Conservation (phyloP, 1,140 invertebrate genomes). For the Mycetomoellerius zeteki region DNA sequence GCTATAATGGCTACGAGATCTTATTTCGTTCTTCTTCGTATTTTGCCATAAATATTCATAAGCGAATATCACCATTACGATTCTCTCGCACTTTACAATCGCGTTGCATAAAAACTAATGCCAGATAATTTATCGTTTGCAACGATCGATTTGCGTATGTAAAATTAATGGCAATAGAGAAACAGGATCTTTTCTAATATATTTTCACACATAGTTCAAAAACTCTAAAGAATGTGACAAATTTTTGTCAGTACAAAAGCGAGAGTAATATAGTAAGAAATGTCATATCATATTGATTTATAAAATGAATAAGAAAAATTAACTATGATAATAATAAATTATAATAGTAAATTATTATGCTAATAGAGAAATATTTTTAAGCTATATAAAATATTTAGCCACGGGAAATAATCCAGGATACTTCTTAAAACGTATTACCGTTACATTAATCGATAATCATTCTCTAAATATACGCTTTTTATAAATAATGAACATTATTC, state of each 20-base stretch:
- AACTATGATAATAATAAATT: too few species aligned
- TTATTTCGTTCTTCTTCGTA: slow-evolving; percentile 60
- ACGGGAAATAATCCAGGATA: background rate
- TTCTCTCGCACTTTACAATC: slow-evolving; percentile 42
- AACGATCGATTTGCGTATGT: slow-evolving; percentile 11
- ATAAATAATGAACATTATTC: background rate
- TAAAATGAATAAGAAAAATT: background rate
- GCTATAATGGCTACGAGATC: slow-evolving; percentile 48
- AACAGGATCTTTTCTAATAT: background rate
- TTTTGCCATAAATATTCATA: slow-evolving; percentile 63
- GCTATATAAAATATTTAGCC: background rate
- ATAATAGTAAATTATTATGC: too few species aligned
- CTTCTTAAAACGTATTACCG: background rate
- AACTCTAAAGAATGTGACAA: background rate
- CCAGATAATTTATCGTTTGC: slow-evolving; percentile 24
- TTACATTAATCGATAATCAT: slow-evolving; percentile 13
- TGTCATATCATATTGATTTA: background rate
- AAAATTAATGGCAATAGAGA: slow-evolving; percentile 14
- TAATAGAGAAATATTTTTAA: slow-evolving; percentile 9
- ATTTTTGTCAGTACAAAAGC: background rate
- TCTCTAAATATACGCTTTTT: slow-evolving; percentile 20
- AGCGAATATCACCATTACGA: slow-evolving; percentile 42
- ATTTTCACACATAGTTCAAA: background rate
- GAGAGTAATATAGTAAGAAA: background rate
- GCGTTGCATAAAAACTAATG: slow-evolving; percentile 33